Evolutionary conservation across 2,797 vertebrate species (phyloP), one percentile per base, ranked within the genome.

Genomic region (Aphelocoma californica): DNA sequence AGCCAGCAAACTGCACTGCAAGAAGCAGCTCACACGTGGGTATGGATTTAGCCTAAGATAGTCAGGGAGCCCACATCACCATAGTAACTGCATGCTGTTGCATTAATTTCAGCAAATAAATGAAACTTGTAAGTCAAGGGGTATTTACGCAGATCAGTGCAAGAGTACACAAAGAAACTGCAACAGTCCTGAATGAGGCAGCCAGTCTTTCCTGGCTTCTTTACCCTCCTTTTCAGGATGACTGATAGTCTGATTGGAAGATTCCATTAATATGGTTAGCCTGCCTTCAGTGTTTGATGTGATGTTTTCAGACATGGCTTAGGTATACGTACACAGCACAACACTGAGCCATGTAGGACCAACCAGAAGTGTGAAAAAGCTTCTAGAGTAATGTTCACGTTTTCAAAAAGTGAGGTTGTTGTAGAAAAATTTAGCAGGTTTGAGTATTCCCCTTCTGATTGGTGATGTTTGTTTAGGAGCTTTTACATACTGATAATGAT

Each of bases 61-160:
- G 53, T 60, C 47, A 90, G 61, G 44, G 69, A 85, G 57, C 42
- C 67, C 54, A 60, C 45, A 83, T 96, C 85, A 61, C 96, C 87
- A 93, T 90, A 94, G 87, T 83, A 96, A 94, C 92, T 78, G 64
- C 60, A 64, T 82, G 67, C 29, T 82, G 40, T 83, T 93, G 65
- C 84, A 89, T 89, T 90, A 92, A 93, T 90, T 95, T 88, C 54
- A 54, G 73, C 12, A 11, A 95, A 93, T 66, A 91, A 91, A 93
- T 45, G 29, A 90, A 88, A 48, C 60, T 73, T 78, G 14, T 58
- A 96, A 93, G 85, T 94, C 85, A 81, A 90, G 78, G 77, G 61
- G 32, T 81, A 45, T 91, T 87, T 77, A 31, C 2, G 1, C 40
- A 73, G 60, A 86, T 19, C 44, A 60, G 51, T 66, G 26, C 31